Base-by-base conservation (phyloP, 2,888 invertebrate genomes). In the Hesperia comma region DNA sequence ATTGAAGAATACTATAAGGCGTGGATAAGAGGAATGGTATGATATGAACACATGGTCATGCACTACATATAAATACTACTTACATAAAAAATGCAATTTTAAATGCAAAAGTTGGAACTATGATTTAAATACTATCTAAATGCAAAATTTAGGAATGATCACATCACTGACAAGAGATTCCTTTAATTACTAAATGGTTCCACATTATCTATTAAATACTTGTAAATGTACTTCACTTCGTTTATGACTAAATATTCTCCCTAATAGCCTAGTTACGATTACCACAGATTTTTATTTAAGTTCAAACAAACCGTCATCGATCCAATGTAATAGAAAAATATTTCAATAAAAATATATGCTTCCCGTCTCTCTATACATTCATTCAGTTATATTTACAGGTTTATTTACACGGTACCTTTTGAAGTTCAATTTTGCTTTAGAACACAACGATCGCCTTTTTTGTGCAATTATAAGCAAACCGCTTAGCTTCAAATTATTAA, bases 321-420 rank as follows among this genome's bases (percentile, higher is more conserved):
- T 76, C 74, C 76, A 69, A 74, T 72, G 70, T 74, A 79, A 80
- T 90, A 90, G 84, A 90, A 90, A 90, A 90, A 90, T 90, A 90
- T 80, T 81, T 83, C 74, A 80, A 85, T 83, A 88, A 90, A 90
- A 90, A 90, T 90, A 90, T 88, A 78, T 81, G 75, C 77, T 76
- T 74, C 76, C 67, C 66, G 71, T 78, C 82, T 90, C 87, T 90
- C 88, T 89, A 86, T 89, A 90, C 87, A 89, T 80, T 83, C 80
- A 76, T 76, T 77, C 75, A 78, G 72, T 70, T 75, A 77, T 86
- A 89, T 89, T 80, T 90, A 90, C 87, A 88, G 64, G 61, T 61
- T 73, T 87, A 88, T 86, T 79, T 89, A 88, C 87, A 87, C 7
- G 41, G 41, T 53, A 58, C 40, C n/a, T 51, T 49, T 43, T 17